These are phyloP conservation scores for Saccopteryx leptura DNA, from an alignment of 2,113 vertebrate genomes.

Conservation along the genomic window DNA sequence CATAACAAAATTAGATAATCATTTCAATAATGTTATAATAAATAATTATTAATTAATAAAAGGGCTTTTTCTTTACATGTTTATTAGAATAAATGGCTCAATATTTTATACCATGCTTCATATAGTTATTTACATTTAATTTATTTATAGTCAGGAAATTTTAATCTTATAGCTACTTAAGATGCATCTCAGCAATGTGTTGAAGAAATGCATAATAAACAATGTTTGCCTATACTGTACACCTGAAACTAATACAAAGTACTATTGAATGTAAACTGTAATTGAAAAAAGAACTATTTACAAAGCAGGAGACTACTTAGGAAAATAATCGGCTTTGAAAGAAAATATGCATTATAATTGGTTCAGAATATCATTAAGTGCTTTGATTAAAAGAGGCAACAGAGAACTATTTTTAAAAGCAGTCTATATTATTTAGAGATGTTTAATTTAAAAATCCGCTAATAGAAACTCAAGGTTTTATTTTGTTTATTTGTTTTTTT, in stretches of 20 bases:
- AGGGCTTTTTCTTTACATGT: not conserved
- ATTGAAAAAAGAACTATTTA: not conserved
- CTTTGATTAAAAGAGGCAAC: not conserved
- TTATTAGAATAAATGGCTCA: not conserved
- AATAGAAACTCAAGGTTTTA: not conserved
- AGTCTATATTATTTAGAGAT: not conserved
- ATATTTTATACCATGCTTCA: not conserved
- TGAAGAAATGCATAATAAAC: slow-evolving; percentile 42
- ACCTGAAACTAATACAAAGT: not conserved
- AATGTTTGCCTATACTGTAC: not conserved
- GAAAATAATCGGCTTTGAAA: slow-evolving; percentile 41
- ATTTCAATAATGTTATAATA: not conserved
- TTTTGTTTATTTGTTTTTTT: not conserved
- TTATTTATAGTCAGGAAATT: slow-evolving; percentile 8
- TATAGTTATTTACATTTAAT: not conserved
- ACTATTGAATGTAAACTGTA: not conserved
- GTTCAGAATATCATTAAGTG: not conserved
- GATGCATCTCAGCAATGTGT: not conserved
- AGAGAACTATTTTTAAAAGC: not conserved
- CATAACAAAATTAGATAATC: not conserved
- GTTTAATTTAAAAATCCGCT: not conserved
- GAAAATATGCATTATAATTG: not conserved
- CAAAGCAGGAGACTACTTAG: slow-evolving; percentile 14
- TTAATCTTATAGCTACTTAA: not conserved
- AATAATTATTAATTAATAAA: not conserved